Percentiles rank a stretch among this genome's conserved stretches.
Conservation (phyloP, 2,888 invertebrate genomes). For the Pammene aurita region DNA sequence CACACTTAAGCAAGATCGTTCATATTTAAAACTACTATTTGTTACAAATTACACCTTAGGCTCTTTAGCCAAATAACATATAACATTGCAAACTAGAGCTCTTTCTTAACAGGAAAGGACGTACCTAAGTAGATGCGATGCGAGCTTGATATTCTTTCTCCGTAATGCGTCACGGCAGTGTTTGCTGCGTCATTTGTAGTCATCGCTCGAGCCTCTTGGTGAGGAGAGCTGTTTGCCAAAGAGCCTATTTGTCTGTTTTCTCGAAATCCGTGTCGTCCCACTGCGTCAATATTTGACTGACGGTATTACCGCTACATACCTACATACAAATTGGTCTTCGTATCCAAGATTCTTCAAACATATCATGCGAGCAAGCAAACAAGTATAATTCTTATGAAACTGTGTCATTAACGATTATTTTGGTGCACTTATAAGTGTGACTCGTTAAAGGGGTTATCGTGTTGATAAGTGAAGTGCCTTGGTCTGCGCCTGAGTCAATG, state of each 20-base stretch:
- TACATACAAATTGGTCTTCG: slow-evolving; percentile 67
- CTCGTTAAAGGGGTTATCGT: slow-evolving; percentile 61
- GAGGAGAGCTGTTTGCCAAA: slow-evolving; percentile 71
- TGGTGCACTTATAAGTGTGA: slow-evolving; percentile 27
- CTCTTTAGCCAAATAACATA: not conserved
- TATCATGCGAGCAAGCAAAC: slow-evolving; percentile 39
- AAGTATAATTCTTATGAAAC: slow-evolving; percentile 35
- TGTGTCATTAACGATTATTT: slow-evolving; percentile 39
- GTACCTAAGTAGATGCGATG: not conserved
- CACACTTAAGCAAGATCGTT: too few species aligned
- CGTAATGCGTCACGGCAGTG: not conserved
- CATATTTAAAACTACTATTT: not conserved
- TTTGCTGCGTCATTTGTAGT: slow-evolving; percentile 34
- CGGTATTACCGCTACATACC: slow-evolving; percentile 76
- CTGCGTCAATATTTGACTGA: slow-evolving; percentile 78
- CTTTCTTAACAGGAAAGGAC: not conserved
- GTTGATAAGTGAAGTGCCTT: slow-evolving; percentile 65
- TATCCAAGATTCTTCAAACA: slow-evolving; percentile 65
- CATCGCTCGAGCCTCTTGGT: slow-evolving; percentile 40
- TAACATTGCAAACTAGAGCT: not conserved
- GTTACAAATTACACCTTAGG: not conserved
- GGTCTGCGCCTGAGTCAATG: slow-evolving; percentile 62
- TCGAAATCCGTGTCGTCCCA: slow-evolving; percentile 80
- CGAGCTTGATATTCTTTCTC: not conserved
- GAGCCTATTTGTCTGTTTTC: slow-evolving; percentile 79